phyloP scores from a whole-genome alignment of 35 echinoderm and acorn worm species.

The Ophiothrix spiculata region DNA sequence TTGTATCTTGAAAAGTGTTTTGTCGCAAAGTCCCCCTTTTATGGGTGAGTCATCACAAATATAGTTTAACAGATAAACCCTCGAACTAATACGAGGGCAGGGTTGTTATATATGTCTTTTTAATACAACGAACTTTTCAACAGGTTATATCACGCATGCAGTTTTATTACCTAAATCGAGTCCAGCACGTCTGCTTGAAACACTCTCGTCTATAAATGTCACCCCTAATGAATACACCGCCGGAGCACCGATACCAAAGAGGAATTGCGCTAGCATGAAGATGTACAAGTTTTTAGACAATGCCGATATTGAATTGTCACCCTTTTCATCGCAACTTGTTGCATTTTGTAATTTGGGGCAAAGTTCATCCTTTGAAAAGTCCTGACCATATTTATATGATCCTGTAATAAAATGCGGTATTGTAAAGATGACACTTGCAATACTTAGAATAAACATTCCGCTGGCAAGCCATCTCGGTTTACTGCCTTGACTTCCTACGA shows the following conservation, averaged over 20 bases:
- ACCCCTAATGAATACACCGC: conserved; percentile 79
- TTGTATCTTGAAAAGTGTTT: no score
- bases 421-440: conserved; percentile 57
- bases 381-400: conserved; percentile 33
- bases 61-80: no score
- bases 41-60: no score
- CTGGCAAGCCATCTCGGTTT: conserved; percentile 68
- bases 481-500: conserved; percentile 71
- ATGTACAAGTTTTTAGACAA: conserved; percentile 61
- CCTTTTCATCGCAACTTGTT: neutral
- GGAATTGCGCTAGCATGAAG: conserved; percentile 67
- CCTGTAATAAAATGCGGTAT: conserved; percentile 72
- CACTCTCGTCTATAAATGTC: conserved; percentile 76
- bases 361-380: neutral
- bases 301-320: neutral
- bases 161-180: conserved; percentile 78
- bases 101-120: no score
- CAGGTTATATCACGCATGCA: no score
- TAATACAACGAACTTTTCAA: no score
- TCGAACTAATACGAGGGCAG: no score
- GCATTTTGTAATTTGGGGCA: neutral
- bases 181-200: conserved; percentile 41
- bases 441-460: conserved; percentile 42
- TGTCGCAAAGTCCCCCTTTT: no score
- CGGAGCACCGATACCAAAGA: conserved; percentile 60